phyloP scores from a whole-genome alignment of 2,797 vertebrate species.

The Vespertilio murinus region DNA sequence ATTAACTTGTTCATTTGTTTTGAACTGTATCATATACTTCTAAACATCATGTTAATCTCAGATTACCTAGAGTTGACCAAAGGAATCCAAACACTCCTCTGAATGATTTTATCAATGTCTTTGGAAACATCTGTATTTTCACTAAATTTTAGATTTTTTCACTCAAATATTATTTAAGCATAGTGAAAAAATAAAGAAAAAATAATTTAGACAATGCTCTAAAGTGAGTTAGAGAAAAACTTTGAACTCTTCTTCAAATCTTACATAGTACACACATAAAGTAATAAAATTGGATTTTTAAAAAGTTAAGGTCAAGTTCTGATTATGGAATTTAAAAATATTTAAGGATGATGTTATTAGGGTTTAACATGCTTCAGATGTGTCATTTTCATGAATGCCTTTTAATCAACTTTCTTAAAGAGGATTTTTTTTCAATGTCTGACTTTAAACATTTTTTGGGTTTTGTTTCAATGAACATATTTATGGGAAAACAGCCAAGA shows the following conservation, averaged over 20 bases:
- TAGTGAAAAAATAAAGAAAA: conserved; percentile 24
- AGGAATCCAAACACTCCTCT: neutral
- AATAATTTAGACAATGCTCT: neutral
- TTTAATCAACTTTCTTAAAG: neutral
- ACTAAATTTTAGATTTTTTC: neutral
- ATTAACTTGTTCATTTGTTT: neutral
- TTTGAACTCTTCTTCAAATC: neutral
- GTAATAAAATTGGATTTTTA: neutral
- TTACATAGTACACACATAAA: neutral
- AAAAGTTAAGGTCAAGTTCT: conserved; percentile 7
- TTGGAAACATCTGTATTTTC: neutral
- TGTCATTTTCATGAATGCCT: neutral
- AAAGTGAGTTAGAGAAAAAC: neutral
- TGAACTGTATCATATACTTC: neutral
- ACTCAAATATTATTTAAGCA: conserved; percentile 33
- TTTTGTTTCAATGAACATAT: conserved; percentile 65
- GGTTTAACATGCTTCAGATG: neutral
- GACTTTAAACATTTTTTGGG: conserved; percentile 44
- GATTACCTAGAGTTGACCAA: neutral
- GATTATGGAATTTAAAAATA: neutral
- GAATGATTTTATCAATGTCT: conserved; percentile 35
- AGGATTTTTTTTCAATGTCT: conserved; percentile 42
- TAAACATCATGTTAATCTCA: neutral
- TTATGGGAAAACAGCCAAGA: conserved; percentile 61
- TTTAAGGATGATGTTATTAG: neutral